Conservation (phyloP, 2,113 vertebrate species). For the Protomyctophum bolini region DNA sequence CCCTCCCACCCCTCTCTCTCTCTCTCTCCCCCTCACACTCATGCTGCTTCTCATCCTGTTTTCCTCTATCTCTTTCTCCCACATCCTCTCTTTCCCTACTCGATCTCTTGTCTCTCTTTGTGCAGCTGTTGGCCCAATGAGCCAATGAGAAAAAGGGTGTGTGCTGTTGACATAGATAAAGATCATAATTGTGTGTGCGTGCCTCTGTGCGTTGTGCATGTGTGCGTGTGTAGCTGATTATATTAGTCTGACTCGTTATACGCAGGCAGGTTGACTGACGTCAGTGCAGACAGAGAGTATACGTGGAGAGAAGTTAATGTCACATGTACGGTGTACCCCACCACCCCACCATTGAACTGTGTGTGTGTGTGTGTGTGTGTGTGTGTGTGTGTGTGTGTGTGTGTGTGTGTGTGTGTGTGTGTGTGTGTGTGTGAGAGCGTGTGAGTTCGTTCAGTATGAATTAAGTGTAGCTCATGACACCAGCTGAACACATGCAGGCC, state of each 20-base stretch:
- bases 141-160: background rate
- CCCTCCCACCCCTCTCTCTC: background rate
- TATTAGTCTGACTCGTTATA: conserved; percentile 58
- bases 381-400: conserved; percentile 10
- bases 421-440: background rate
- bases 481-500: no score
- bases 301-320: no score
- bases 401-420: background rate
- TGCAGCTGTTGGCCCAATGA: conserved; percentile 26
- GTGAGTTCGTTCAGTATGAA: no score
- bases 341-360: conserved; percentile 37
- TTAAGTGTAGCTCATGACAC: no score
- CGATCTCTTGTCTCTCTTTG: background rate
- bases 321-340: no score
- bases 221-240: conserved; percentile 42
- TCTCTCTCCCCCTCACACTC: conserved; percentile 5
- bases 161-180: conserved; percentile 36
- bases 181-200: conserved; percentile 9
- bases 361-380: conserved; percentile 4
- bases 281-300: conserved; percentile 36
- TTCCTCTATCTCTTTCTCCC: conserved; percentile 2
- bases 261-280: conserved; percentile 60
- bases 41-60: conserved; percentile 15
- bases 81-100: background rate
- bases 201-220: background rate